Evolutionary conservation across 2,888 invertebrate species (phyloP).

Genomic region (Phoenoteleia sp.): DNA sequence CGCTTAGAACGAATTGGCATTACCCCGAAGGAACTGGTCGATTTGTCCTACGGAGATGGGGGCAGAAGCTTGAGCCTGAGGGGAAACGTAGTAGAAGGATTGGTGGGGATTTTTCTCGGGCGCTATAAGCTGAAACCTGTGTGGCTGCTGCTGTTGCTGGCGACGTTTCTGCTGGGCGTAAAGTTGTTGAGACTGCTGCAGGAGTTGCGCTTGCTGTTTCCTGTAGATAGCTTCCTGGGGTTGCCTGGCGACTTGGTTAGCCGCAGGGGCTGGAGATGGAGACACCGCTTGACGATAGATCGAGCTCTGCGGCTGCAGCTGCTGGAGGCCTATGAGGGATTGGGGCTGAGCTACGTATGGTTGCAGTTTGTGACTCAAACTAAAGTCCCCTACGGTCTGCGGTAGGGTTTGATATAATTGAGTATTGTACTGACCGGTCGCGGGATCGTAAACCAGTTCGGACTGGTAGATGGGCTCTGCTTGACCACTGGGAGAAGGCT

Average conservation of each 20-base stretch:
- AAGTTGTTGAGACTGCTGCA: constrained; percentile 90
- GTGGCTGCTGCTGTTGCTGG: constrained; percentile 82
- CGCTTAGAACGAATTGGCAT: constrained; percentile 74
- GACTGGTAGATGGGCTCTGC: constrained; percentile 91
- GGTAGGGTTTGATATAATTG: constrained; percentile 93
- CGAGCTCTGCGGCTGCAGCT: constrained; percentile 84
- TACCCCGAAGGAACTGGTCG: constrained; percentile 92
- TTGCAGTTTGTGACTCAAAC: constrained; percentile 92
- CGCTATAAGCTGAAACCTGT: constrained; percentile 85
- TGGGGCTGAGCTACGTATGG: constrained; percentile 89
- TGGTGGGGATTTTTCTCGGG: constrained; percentile 84
- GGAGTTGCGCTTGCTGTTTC: constrained; percentile 89
- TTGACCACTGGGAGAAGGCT: constrained; percentile 52
- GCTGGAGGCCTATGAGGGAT: constrained; percentile 89
- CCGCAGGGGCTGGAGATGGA: constrained; percentile 76
- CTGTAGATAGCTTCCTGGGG: constrained; percentile 87
- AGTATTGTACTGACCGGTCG: constrained; percentile 93
- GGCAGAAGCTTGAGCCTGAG: constrained; percentile 86
- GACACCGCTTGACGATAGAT: constrained; percentile 84
- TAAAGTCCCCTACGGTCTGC: constrained; percentile 91
- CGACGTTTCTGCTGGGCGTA: constrained; percentile 91
- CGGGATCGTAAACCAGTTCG: constrained; percentile 92
- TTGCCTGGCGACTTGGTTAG: constrained; percentile 82
- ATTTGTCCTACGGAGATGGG: constrained; percentile 91
- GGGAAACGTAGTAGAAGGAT: constrained; percentile 85